Percentiles rank a stretch among this genome's conserved stretches.
Conservation (phyloP, 2,888 invertebrate genomes). For the Oligia latruncula region DNA sequence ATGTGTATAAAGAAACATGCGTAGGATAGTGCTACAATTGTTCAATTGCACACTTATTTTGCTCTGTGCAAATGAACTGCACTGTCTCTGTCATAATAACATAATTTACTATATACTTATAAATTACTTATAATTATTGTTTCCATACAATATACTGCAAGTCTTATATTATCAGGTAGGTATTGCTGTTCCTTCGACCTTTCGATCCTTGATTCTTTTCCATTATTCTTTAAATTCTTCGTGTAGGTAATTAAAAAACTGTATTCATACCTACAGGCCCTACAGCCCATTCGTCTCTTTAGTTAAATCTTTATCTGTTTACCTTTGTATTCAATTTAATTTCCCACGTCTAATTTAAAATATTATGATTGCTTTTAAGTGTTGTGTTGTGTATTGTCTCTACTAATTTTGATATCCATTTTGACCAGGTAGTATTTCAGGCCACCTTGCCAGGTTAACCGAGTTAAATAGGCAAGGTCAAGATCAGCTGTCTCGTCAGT, state of each 20-base stretch:
- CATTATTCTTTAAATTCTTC: neutral
- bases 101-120: conserved; percentile 1
- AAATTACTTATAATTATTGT: conserved; percentile 5
- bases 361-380: neutral
- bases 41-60: neutral
- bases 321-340: neutral
- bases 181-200: neutral
- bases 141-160: neutral
- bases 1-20: neutral
- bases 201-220: neutral
- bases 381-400: neutral
- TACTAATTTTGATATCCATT: neutral
- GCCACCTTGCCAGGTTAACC: conserved; percentile 30
- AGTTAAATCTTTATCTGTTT: neutral
- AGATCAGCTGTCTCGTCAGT: conserved; percentile 18
- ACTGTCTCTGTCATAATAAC: neutral
- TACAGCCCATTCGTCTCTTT: neutral
- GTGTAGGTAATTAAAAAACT: neutral
- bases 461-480: conserved; percentile 23
- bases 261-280: neutral
- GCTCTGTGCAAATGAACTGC: neutral
- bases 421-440: conserved; percentile 15
- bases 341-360: neutral
- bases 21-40: neutral
- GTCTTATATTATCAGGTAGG: conserved; percentile 3